These are phyloP conservation scores for Ptychobarbus kaznakovi DNA, from an alignment of 2,797 vertebrate genomes.

Conservation along the genomic window DNA sequence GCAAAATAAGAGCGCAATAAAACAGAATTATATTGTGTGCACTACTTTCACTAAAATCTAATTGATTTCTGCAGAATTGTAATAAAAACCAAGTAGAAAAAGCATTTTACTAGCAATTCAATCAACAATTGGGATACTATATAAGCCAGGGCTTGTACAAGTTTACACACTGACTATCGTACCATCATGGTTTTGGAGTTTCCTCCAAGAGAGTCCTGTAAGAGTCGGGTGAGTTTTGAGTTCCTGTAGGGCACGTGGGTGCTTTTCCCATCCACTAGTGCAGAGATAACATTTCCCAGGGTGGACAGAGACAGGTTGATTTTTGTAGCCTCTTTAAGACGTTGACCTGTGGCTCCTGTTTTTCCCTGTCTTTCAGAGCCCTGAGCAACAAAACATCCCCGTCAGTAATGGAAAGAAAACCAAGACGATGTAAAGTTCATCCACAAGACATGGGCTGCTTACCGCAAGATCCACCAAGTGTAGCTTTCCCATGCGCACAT, in stretches of 20 bases:
- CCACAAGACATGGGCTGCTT: slow-evolving; percentile 63
- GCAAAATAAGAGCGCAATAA: neutral
- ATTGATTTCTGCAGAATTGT: neutral
- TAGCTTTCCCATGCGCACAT: slow-evolving; percentile 97
- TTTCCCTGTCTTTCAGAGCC: slow-evolving; percentile 98
- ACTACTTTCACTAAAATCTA: neutral
- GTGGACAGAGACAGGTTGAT: slow-evolving; percentile 98
- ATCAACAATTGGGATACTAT: neutral
- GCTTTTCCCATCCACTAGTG: slow-evolving; percentile 97
- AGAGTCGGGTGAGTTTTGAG: slow-evolving; percentile 94
- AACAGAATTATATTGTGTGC: neutral
- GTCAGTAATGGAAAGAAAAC: neutral
- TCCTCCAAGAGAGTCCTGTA: slow-evolving; percentile 96
- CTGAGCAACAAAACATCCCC: slow-evolving; percentile 65
- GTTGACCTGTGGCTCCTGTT: slow-evolving; percentile 96
- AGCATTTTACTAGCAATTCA: neutral
- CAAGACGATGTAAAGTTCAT: neutral
- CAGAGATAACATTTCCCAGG: slow-evolving; percentile 98
- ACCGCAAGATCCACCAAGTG: slow-evolving; percentile 97
- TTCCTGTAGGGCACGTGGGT: slow-evolving; percentile 98
- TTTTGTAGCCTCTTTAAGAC: slow-evolving; percentile 97
- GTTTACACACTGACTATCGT: slow-evolving; percentile 31
- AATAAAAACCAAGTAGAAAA: neutral
- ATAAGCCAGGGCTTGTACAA: neutral
- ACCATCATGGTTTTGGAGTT: slow-evolving; percentile 99